phyloP scores from a whole-genome alignment of 1,140 invertebrate genomes.

The Drosophila mojavensis region DNA sequence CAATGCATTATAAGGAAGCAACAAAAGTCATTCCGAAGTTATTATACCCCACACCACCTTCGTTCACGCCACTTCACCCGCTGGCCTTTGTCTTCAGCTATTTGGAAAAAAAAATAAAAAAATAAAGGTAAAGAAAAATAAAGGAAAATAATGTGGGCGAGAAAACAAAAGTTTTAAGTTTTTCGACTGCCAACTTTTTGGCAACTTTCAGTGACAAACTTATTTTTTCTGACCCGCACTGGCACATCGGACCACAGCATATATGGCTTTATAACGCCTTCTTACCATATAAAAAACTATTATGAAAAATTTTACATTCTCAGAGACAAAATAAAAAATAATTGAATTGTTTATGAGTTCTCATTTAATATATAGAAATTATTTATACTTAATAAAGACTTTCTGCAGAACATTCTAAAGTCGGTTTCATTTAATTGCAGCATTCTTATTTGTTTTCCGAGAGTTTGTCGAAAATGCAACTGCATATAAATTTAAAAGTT shows the following conservation, averaged over 20 bases:
- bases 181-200: conserved; percentile 64
- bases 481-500: conserved; percentile 69
- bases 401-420: neutral
- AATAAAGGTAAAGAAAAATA: neutral
- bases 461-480: conserved; percentile 69
- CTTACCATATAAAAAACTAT: neutral
- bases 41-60: conserved; percentile 49
- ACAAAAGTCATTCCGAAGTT: conserved; percentile 80
- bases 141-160: conserved; percentile 56
- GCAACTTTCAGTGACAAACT: conserved; percentile 68
- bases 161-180: conserved; percentile 77
- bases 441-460: conserved; percentile 24
- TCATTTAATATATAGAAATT: neutral
- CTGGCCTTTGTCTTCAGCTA: conserved; percentile 41
- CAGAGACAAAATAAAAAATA: too few species aligned
- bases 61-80: neutral
- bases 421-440: neutral
- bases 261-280: conserved; percentile 30
- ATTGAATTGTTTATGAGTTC: too few species aligned
- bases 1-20: conserved; percentile 70
- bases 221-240: conserved; percentile 39
- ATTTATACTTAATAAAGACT: neutral
- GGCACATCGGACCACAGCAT: conserved; percentile 37
- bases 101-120: conserved; percentile 48
- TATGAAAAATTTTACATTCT: too few species aligned